A percentile compares a stretch with the other conserved stretches of the same genome.
These are phyloP conservation scores for Trachymyrmex septentrionalis DNA, from an alignment of 1,140 invertebrate species.

Conservation along the genomic window DNA sequence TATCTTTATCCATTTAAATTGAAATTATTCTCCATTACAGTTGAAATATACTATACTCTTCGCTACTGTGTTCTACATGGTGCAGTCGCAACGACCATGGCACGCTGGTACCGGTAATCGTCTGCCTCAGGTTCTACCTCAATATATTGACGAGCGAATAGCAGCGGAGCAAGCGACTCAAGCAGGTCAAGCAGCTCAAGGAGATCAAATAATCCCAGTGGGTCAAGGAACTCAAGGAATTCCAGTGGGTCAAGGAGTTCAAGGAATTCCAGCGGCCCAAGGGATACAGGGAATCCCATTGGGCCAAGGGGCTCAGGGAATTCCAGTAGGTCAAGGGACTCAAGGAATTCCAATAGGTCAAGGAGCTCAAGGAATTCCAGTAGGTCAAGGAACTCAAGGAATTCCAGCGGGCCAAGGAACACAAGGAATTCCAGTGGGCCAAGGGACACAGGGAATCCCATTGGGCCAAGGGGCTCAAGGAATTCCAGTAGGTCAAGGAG, in stretches of 20 bases:
- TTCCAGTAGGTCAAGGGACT: neutral
- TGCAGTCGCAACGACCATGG: constrained; percentile 71
- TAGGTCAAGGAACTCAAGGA: neutral
- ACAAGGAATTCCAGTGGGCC: neutral
- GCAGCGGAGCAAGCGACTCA: constrained; percentile 5
- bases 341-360: neutral
- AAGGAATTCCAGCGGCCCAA: neutral
- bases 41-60: constrained; percentile 67
- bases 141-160: constrained; percentile 64
- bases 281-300: neutral
- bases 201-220: neutral
- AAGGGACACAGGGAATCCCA: neutral
- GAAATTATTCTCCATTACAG: constrained; percentile 64
- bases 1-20: neutral
- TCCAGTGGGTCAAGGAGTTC: neutral
- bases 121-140: constrained; percentile 73
- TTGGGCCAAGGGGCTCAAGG: neutral
- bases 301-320: neutral
- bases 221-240: neutral
- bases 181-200: neutral
- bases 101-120: constrained; percentile 69
- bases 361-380: neutral
- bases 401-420: too few relatives aligned
- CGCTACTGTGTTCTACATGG: constrained; percentile 47
- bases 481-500: neutral